Base-by-base conservation (phyloP, 2,797 vertebrate genomes). In the Gallinago nigripennis region DNA sequence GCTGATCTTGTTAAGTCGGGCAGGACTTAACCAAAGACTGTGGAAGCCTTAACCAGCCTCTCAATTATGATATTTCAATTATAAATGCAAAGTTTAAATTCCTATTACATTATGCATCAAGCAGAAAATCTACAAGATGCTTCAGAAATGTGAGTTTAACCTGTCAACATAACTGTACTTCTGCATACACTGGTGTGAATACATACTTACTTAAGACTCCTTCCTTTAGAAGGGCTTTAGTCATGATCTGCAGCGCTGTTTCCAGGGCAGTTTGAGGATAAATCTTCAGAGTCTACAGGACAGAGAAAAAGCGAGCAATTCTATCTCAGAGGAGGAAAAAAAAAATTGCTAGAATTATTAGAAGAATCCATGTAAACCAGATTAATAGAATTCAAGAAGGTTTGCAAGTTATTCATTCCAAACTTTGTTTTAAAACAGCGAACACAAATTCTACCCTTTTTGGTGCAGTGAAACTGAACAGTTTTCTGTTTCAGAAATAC, bases 211-310 rank as follows among this genome's bases (percentile, higher is more conserved):
- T 41, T 66, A 86, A 33, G n/a, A 88, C 85, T 91, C 33, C 45
- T 86, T 95, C 91, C 79, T 96, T 86, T 82, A 90, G 71, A 51
- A 88, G 15, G 58, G 51, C 24, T 84, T 98, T 92, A 99, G 78
- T 99, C 99, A 11, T 99, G 99, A 89, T 99, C 99, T 87, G 98
- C 98, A 95, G 98, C 98, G 86, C 98, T 99, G 95, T 98, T 98
- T 45, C 99, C 99, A 12, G 99, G 99, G 97, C 99, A 99, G 78
- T 99, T 99, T 24, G 98, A 96, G 94, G 98, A 98, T 50, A 99
- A 96, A 93, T 99, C 99, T 63, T 99, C 98, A 90, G 98, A 97
- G 97, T 99, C 99, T 99, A 97, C 45, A 94, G 86, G 82, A 88
- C 35, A 75, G 61, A 79, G 79, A 82, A 93, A 65, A 58, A 87